Percentiles rank a stretch among this genome's conserved stretches.
phyloP scores from a whole-genome alignment of 2,113 vertebrate species.

The Cyphomyrus plagiostoma region DNA sequence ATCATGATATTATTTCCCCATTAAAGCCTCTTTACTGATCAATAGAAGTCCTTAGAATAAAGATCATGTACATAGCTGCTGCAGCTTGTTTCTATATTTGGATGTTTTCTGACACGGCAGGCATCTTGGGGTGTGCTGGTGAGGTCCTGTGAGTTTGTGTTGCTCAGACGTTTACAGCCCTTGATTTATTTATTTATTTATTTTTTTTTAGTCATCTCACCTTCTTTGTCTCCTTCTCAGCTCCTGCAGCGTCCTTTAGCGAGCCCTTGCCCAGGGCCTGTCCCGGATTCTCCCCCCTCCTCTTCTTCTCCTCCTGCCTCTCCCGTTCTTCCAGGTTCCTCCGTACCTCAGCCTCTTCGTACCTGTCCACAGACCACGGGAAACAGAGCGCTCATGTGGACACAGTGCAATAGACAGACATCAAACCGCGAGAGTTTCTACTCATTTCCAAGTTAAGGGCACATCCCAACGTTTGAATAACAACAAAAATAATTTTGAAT shows the following conservation, averaged over 20 bases:
- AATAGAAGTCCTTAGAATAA: not conserved
- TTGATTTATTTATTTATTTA: not conserved
- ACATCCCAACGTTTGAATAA: not conserved
- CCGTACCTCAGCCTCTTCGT: constrained; percentile 91
- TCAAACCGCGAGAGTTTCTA: not conserved
- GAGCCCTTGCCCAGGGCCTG: constrained; percentile 47
- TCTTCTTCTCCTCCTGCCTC: constrained; percentile 74
- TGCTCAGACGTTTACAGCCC: not conserved
- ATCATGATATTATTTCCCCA: not conserved
- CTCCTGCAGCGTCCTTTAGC: constrained; percentile 55
- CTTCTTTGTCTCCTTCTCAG: constrained; percentile 71
- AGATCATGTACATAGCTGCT: not conserved
- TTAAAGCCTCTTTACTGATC: not conserved
- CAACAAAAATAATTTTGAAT: not conserved
- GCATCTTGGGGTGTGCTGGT: not conserved
- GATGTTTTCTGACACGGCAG: not conserved
- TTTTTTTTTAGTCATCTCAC: constrained; percentile 27
- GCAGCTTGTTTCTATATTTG: not conserved
- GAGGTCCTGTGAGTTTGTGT: not conserved
- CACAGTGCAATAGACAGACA: no score
- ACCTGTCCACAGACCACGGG: constrained; percentile 56
- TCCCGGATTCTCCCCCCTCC: constrained; percentile 63
- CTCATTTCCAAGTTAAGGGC: not conserved
- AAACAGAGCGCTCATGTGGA: not conserved
- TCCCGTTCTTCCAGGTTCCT: constrained; percentile 90